Evolutionary conservation across 2,888 invertebrate genomes (phyloP), one percentile per base, ranked within the genome.

Genomic region (Latrodectus elegans): DNA sequence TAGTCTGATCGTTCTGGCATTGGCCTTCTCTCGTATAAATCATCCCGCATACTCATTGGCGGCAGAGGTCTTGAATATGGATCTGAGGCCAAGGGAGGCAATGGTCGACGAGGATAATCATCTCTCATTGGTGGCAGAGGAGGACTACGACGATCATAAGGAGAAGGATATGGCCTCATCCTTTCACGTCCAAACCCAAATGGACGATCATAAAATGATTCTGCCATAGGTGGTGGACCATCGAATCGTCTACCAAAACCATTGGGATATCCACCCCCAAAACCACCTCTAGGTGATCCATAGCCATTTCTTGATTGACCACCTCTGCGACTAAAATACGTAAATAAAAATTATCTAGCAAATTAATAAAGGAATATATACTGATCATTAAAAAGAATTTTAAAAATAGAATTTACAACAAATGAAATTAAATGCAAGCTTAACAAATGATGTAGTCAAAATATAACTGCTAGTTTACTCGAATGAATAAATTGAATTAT

Each of bases 141-240:
- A 12, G 83, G 78, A 9, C 87, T 83, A 10, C 82, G 64, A 60
- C 60, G 60, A 60, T 89, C 89, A 76, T 86, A 89, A 8, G 88
- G 84, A 3, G 80, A 72, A 26, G 89, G 88, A 49, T 89, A 89
- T 22, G 89, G 89, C n/a, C 88, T 67, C 75, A 85, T 71, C 22
- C 89, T 81, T 4, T 84, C 80, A 22, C 89, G 64, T 3, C 79
- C 78, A 26, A 74, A 78, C 67, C 84, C 84, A 55, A 74, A 74
- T 10, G 74, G 74, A 4, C 88, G 79, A 49, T 88, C 88, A 72
- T 88, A 88, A 60, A 75, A 89, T 10, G 89, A 83, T 38, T 89
- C 89, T 26, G 82, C 78, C 73, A 78, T 70, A 0, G 82, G 87
- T 9, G 82, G 87, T 12, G 82, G 87, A 4, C 78, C 74, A 73